These are phyloP conservation scores for Platycercus adscitus DNA, from an alignment of 2,113 vertebrate species.

Conservation along the genomic window DNA sequence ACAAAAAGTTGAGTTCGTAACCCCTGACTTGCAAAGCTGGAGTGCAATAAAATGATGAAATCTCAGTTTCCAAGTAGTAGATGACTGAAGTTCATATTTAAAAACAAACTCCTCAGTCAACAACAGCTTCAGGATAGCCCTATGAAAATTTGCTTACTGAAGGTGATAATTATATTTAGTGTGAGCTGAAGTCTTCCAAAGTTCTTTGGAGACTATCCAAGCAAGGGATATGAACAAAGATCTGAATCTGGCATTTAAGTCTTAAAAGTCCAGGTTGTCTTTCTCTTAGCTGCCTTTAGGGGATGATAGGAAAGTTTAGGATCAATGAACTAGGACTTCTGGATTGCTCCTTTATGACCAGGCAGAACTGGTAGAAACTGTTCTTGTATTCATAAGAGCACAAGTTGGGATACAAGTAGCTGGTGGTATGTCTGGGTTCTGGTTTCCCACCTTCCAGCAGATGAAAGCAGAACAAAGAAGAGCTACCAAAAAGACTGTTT, in stretches of 20 bases:
- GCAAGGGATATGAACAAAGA: background rate
- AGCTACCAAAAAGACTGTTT: background rate
- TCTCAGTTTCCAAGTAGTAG: background rate
- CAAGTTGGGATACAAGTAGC: background rate
- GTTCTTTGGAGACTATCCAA: background rate
- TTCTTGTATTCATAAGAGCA: background rate
- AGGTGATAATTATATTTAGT: background rate
- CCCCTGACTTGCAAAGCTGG: background rate
- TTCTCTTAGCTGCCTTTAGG: background rate
- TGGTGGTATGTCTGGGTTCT: background rate
- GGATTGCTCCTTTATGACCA: background rate
- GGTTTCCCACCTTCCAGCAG: background rate
- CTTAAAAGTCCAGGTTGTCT: fast-evolving
- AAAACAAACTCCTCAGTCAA: background rate
- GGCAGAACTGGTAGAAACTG: background rate
- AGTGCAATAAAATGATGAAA: background rate
- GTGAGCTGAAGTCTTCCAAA: background rate
- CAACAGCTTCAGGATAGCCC: background rate
- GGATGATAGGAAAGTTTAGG: background rate
- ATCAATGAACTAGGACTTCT: background rate
- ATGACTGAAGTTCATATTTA: background rate
- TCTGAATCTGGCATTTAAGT: background rate
- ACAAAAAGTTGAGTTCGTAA: background rate
- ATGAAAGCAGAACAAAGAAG: background rate
- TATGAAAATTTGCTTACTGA: background rate